Conservation (phyloP, 2,888 invertebrate species). For the Ecliptopera silaceata region DNA sequence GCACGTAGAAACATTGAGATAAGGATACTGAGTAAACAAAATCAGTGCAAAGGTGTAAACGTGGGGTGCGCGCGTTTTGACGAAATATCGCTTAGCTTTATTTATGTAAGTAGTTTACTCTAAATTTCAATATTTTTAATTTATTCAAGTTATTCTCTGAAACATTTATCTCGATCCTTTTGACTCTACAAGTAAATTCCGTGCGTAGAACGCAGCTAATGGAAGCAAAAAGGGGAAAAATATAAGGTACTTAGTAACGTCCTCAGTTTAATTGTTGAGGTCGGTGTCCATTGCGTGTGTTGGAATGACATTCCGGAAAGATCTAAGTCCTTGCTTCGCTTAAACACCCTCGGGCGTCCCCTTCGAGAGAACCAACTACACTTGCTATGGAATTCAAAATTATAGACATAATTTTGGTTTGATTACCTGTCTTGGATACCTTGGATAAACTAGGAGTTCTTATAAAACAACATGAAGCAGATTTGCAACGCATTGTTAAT, state of each 20-base stretch:
- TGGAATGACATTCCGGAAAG: constrained; percentile 62
- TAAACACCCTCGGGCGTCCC: constrained; percentile 38
- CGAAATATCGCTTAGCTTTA: constrained; percentile 1
- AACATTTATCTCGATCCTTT: background rate
- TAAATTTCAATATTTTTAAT: too few species aligned
- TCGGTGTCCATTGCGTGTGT: constrained; percentile 41
- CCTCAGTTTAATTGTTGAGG: constrained; percentile 30
- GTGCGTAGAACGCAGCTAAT: background rate
- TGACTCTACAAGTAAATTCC: background rate
- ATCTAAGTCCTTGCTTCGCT: constrained; percentile 50
- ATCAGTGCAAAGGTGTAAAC: constrained; percentile 14
- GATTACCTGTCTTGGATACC: background rate
- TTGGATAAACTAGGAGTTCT: background rate
- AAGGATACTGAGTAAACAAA: constrained; percentile 13
- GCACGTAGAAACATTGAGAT: constrained; percentile 11
- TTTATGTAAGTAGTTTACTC: too few species aligned
- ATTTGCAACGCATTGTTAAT: too few species aligned
- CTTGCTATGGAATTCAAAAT: constrained; percentile 2
- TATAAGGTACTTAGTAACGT: constrained; percentile 23
- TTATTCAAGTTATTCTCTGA: too few species aligned
- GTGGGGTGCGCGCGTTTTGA: background rate
- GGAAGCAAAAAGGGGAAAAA: constrained; percentile 14
- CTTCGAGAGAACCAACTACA: constrained; percentile 2
- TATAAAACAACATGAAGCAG: too few species aligned
- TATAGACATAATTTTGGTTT: background rate